phyloP scores from a whole-genome alignment of 2,113 vertebrate genomes.

The Albula glossodonta region DNA sequence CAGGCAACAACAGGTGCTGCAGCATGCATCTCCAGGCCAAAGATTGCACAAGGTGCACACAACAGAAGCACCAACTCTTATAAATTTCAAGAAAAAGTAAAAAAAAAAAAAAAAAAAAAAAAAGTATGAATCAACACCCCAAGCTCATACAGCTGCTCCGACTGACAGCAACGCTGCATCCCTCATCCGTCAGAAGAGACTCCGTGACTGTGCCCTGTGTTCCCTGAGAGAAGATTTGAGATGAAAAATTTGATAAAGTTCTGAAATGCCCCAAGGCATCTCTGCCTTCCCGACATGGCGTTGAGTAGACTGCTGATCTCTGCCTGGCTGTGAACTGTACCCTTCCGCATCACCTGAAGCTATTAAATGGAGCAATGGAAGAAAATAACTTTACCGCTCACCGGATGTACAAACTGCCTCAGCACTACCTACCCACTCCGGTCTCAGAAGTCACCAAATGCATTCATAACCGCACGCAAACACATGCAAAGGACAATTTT shows the following conservation, averaged over 20 bases:
- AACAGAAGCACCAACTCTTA: too few species aligned
- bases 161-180: too few species aligned
- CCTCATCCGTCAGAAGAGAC: too few species aligned
- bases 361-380: conserved; percentile 65
- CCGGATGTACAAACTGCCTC: conserved; percentile 52
- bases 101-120: not conserved
- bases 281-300: conserved; percentile 41
- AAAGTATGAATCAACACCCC: too few species aligned
- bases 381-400: conserved; percentile 63
- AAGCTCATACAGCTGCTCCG: too few species aligned
- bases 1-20: not conserved
- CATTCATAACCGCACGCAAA: conserved; percentile 59
- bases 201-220: too few species aligned
- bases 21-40: not conserved
- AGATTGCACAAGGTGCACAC: too few species aligned
- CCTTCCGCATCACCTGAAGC: conserved; percentile 52
- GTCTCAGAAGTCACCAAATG: conserved; percentile 60
- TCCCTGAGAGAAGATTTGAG: too few species aligned
- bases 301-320: conserved; percentile 46
- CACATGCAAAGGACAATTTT: conserved; percentile 22
- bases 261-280: not conserved
- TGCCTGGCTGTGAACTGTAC: conserved; percentile 40
- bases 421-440: conserved; percentile 55
- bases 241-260: too few species aligned
- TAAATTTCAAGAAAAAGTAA: not conserved